A percentile compares a stretch with the other conserved stretches of the same genome.
Evolutionary conservation across 2,797 vertebrate genomes (phyloP).

Genomic region (Silurus lanzhouensis): DNA sequence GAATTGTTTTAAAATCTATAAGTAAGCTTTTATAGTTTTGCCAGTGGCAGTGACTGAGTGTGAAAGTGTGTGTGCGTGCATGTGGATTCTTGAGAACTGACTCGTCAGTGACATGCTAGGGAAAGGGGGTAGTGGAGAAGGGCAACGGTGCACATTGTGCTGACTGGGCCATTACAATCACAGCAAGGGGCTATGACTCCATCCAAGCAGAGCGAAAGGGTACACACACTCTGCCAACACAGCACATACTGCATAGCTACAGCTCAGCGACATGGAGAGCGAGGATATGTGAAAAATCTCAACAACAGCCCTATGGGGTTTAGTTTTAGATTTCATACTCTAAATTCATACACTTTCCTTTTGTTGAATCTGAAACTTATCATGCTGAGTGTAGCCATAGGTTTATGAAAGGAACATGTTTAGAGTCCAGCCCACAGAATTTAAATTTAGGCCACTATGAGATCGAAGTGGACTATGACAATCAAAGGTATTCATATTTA

Average conservation of each 20-base stretch:
- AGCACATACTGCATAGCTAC: conserved; percentile 50
- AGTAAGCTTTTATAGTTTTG: background rate
- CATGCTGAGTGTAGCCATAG: background rate
- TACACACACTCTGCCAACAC: conserved; percentile 58
- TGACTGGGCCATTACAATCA: conserved; percentile 58
- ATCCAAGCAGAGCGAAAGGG: conserved; percentile 39
- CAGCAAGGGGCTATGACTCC: conserved; percentile 47
- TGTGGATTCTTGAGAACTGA: conserved; percentile 18
- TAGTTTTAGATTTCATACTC: conserved; percentile 15
- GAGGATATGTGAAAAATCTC: conserved; percentile 19
- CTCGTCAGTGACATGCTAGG: conserved; percentile 25
- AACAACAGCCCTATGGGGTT: background rate
- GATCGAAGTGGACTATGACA: background rate
- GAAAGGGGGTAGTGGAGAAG: conserved; percentile 56
- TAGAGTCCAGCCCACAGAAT: background rate
- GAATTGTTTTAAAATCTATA: background rate
- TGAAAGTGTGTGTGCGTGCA: conserved; percentile 11
- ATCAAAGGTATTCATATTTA: background rate
- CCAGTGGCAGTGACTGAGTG: background rate
- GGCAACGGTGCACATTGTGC: conserved; percentile 58
- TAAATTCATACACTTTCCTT: conserved; percentile 12
- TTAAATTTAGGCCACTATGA: background rate
- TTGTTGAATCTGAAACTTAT: background rate
- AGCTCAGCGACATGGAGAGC: conserved; percentile 22
- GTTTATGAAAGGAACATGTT: background rate